Conservation (phyloP, 2,113 vertebrate genomes). For the Corynorhinus townsendii region DNA sequence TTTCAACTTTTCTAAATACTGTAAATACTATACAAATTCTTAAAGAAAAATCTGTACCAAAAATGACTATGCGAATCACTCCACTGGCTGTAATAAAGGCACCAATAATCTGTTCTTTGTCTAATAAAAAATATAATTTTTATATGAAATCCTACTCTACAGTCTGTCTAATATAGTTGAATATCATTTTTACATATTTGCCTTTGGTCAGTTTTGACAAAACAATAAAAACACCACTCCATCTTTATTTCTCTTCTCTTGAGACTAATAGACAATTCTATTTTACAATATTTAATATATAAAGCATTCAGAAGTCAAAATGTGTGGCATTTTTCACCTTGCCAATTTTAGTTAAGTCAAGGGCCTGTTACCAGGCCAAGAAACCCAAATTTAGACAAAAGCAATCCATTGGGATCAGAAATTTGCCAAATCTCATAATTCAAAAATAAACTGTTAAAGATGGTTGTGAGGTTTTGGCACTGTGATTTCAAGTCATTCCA, state of each 20-base stretch:
- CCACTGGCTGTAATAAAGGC: neutral
- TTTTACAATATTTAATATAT: neutral
- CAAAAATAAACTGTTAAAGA: constrained; percentile 60
- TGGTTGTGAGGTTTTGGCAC: constrained; percentile 36
- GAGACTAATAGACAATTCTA: constrained; percentile 18
- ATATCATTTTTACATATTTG: neutral
- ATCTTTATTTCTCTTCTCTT: neutral
- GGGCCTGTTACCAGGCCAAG: constrained; percentile 3
- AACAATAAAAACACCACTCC: neutral
- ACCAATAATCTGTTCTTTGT: neutral
- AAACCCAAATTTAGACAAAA: constrained; percentile 43
- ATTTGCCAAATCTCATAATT: constrained; percentile 45
- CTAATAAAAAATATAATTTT: constrained; percentile 32
- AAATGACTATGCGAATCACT: neutral
- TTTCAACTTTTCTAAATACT: constrained; percentile 22
- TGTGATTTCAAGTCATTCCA: constrained; percentile 30
- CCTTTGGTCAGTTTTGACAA: neutral
- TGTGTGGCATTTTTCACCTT: constrained; percentile 46
- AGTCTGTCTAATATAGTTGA: neutral
- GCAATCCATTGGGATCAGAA: constrained; percentile 17
- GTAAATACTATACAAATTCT: constrained; percentile 20
- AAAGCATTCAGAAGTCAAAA: constrained; percentile 54
- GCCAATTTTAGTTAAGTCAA: constrained; percentile 26
- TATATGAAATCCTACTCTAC: neutral
- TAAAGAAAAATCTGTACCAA: neutral